A percentile compares a stretch with the other conserved stretches of the same genome.
These are phyloP conservation scores for Percina caprodes DNA, from an alignment of 2,113 vertebrate genomes.

Conservation along the genomic window DNA sequence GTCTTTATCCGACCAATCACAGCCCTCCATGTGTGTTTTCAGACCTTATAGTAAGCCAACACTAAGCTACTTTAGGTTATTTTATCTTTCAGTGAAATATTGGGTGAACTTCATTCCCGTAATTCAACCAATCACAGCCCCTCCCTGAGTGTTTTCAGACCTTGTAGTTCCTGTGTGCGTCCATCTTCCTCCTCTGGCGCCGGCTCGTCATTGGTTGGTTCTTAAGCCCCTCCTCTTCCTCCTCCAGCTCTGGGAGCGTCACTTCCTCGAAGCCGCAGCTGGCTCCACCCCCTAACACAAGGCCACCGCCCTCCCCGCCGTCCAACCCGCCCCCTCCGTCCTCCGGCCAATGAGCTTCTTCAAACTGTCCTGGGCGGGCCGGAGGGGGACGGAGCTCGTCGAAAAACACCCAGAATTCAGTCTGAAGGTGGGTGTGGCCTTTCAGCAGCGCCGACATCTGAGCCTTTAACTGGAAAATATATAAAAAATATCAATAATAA, in stretches of 20 bases:
- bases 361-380: conserved; percentile 91
- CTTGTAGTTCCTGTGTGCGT: conserved; percentile 84
- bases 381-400: conserved; percentile 91
- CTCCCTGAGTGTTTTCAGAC: background rate
- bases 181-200: conserved; percentile 87
- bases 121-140: conserved; percentile 77
- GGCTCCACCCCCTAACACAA: conserved; percentile 83
- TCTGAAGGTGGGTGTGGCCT: conserved; percentile 93
- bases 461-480: conserved; percentile 93
- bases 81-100: too few species aligned
- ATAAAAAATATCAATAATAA: too few species aligned
- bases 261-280: conserved; percentile 94
- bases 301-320: conserved; percentile 56
- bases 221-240: conserved; percentile 93
- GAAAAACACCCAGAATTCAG: conserved; percentile 96
- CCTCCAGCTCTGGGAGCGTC: conserved; percentile 92
- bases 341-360: conserved; percentile 94
- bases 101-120: too few species aligned
- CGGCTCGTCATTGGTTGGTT: conserved; percentile 82
- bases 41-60: conserved; percentile 57
- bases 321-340: conserved; percentile 87
- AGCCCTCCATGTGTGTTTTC: background rate
- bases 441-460: conserved; percentile 94
- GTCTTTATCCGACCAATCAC: conserved; percentile 77
- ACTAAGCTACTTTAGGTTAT: too few species aligned